Evolutionary conservation across 2,113 vertebrate genomes (phyloP).

Genomic region (Phaethon lepturus): DNA sequence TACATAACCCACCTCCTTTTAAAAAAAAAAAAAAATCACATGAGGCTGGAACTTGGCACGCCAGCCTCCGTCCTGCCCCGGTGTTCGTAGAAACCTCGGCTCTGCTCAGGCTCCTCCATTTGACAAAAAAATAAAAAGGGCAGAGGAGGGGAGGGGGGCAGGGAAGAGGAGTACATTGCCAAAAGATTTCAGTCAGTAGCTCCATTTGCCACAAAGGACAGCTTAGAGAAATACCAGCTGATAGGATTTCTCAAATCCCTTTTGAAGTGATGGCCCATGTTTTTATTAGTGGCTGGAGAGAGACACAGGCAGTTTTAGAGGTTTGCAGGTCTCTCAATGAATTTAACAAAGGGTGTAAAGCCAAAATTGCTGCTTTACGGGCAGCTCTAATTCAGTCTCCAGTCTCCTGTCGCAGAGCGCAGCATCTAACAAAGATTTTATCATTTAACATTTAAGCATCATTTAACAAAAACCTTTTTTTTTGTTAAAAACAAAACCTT

Average conservation of each 20-base stretch:
- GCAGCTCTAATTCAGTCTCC: background rate
- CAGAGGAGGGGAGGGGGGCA: no score
- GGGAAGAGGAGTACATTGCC: background rate
- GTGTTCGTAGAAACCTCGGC: background rate
- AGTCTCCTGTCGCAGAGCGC: background rate
- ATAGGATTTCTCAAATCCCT: background rate
- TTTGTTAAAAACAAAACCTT: background rate
- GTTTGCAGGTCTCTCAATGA: background rate
- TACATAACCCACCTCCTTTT: background rate
- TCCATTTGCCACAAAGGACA: background rate
- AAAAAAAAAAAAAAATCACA: background rate
- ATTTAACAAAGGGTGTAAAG: background rate
- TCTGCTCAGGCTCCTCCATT: background rate
- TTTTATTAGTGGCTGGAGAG: background rate
- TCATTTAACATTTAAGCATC: no score
- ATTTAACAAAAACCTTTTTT: no score
- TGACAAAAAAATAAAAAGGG: background rate
- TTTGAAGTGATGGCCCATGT: background rate
- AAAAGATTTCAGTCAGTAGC: background rate
- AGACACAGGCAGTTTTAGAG: background rate
- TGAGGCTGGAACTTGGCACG: background rate
- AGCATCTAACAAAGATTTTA: no score
- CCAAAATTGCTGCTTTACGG: background rate
- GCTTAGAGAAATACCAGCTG: background rate
- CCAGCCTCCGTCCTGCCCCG: background rate